Evolutionary conservation across 2,888 invertebrate species (phyloP).

Genomic region (Volucella zonaria): DNA sequence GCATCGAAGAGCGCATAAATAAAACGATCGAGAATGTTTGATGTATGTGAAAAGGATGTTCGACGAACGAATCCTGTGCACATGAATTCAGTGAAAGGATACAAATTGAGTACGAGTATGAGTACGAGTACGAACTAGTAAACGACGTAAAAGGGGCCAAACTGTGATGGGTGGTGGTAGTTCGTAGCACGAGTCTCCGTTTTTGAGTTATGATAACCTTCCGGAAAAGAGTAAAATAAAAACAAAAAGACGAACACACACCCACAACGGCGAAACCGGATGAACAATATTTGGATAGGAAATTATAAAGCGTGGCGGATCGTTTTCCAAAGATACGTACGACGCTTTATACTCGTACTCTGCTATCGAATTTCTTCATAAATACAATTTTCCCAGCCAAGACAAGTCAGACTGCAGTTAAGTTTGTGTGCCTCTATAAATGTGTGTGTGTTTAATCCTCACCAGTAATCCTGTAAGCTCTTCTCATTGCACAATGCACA

Average conservation of each 20-base stretch:
- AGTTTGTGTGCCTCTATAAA: conserved; percentile 5
- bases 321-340: conserved; percentile 50
- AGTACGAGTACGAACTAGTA: background rate
- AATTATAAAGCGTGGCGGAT: conserved; percentile 69
- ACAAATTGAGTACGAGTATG: conserved; percentile 35
- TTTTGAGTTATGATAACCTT: conserved; percentile 71
- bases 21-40: conserved; percentile 68
- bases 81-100: conserved; percentile 57
- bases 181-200: conserved; percentile 1
- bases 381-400: conserved; percentile 52
- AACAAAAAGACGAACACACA: conserved; percentile 25
- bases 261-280: conserved; percentile 51
- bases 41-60: conserved; percentile 66
- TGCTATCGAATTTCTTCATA: conserved; percentile 63
- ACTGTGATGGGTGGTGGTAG: background rate
- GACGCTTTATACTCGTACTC: conserved; percentile 23
- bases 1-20: conserved; percentile 65
- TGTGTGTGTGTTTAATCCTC: conserved; percentile 54
- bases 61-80: conserved; percentile 45
- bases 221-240: conserved; percentile 43
- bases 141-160: background rate
- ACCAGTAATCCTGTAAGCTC: conserved; percentile 57
- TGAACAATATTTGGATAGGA: conserved; percentile 71
- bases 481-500: conserved; percentile 55
- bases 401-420: conserved; percentile 31